These are phyloP conservation scores for Agapornis canus DNA, from an alignment of 2,797 vertebrate species.

Conservation along the genomic window DNA sequence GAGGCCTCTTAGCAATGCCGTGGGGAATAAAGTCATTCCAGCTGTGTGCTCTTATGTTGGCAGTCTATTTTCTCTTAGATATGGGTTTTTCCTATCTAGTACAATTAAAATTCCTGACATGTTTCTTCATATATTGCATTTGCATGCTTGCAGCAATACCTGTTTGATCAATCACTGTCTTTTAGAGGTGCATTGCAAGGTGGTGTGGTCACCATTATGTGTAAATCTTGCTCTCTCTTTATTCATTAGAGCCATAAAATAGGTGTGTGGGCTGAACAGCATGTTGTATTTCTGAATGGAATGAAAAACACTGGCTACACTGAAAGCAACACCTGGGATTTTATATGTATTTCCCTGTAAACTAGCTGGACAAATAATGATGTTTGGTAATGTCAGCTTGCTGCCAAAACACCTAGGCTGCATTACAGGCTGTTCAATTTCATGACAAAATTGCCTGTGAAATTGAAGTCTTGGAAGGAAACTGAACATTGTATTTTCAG, in stretches of 20 bases:
- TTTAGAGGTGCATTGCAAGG: background rate
- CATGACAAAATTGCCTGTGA: background rate
- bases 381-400: background rate
- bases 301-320: background rate
- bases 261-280: constrained; percentile 44
- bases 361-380: constrained; percentile 11
- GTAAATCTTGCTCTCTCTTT: constrained; percentile 40
- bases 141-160: background rate
- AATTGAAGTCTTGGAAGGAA: background rate
- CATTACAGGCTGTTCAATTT: background rate
- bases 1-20: background rate
- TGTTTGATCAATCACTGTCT: background rate
- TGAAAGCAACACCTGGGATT: constrained; percentile 7
- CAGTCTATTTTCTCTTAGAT: constrained; percentile 46
- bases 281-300: background rate
- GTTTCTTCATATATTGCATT: constrained; percentile 15
- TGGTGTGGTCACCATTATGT: background rate
- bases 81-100: background rate
- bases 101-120: constrained; percentile 50
- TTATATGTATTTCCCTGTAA: constrained; percentile 29
- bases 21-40: constrained; percentile 37
- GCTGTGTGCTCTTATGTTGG: constrained; percentile 20
- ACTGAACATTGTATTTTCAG: background rate
- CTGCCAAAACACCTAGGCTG: constrained; percentile 17
- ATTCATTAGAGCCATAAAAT: constrained; percentile 46